Conservation (phyloP, 2,888 invertebrate genomes). For the Scaptomyza caliginosa region DNA sequence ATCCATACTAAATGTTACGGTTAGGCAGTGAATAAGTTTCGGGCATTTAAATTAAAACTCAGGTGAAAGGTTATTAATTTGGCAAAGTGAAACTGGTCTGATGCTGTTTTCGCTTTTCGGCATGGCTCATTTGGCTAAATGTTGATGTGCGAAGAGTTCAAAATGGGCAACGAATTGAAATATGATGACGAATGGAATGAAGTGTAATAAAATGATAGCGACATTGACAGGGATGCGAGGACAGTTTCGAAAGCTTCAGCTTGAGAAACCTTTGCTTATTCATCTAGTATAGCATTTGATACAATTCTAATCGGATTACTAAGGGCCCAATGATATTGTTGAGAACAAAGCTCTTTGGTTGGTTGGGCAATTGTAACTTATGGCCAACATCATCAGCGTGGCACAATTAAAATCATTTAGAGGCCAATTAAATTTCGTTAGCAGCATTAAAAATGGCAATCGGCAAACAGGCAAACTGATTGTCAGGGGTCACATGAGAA, state of each 20-base stretch:
- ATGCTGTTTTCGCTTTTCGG: slow-evolving; percentile 33
- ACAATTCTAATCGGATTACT: too few relatives aligned
- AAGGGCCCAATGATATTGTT: too few relatives aligned
- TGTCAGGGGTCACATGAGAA: slow-evolving; percentile 73
- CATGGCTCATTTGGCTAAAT: slow-evolving; percentile 71
- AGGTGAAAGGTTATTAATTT: slow-evolving; percentile 80
- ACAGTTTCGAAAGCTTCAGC: too few relatives aligned
- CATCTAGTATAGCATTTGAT: too few relatives aligned
- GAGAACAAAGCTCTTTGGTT: too few relatives aligned
- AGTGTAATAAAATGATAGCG: slow-evolving; percentile 11
- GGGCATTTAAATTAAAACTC: slow-evolving; percentile 75
- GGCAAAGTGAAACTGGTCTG: slow-evolving; percentile 57
- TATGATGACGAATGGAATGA: slow-evolving; percentile 50
- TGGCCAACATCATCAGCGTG: slow-evolving; percentile 76
- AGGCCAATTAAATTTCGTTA: slow-evolving; percentile 79
- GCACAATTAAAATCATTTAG: slow-evolving; percentile 81
- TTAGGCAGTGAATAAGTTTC: slow-evolving; percentile 50
- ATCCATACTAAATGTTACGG: slow-evolving; percentile 37
- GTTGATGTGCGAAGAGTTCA: slow-evolving; percentile 43
- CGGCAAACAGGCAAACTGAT: slow-evolving; percentile 34
- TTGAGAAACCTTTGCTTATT: too few relatives aligned
- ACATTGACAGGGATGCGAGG: slow-evolving; percentile 28
- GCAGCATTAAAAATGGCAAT: slow-evolving; percentile 70
- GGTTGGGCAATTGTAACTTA: slow-evolving; percentile 64
- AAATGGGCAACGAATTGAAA: slow-evolving; percentile 21